phyloP scores from a whole-genome alignment of 2,888 invertebrate species.

The Leptinotarsa tumamoca region DNA sequence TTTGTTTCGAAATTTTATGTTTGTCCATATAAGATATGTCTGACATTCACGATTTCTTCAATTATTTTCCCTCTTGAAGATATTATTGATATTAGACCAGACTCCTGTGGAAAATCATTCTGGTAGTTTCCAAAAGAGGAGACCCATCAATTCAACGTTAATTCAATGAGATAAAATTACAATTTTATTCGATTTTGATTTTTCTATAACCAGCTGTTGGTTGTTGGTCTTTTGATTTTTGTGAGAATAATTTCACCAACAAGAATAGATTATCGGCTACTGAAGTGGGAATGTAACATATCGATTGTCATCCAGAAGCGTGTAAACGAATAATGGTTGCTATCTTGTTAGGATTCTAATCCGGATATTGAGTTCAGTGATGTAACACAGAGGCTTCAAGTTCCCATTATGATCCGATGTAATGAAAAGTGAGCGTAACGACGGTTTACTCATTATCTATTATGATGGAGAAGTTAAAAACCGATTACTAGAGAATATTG shows the following conservation, averaged over 20 bases:
- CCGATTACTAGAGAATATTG: not conserved
- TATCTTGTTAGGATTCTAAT: not conserved
- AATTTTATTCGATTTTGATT: too few species aligned
- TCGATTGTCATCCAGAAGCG: not conserved
- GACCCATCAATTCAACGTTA: too few species aligned
- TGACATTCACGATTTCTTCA: too few species aligned
- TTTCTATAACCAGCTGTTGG: too few species aligned
- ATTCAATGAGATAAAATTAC: too few species aligned
- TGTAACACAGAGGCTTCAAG: slow-evolving; percentile 2
- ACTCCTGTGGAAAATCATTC: too few species aligned
- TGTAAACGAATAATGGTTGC: not conserved
- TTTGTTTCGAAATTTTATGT: too few species aligned
- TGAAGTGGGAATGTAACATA: not conserved
- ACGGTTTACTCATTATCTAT: slow-evolving; percentile 16
- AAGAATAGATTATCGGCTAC: not conserved
- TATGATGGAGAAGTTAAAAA: not conserved
- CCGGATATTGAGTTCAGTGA: slow-evolving; percentile 8
- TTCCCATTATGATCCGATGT: not conserved
- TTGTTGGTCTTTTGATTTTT: not conserved
- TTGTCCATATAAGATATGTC: too few species aligned
- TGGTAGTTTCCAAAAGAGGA: too few species aligned
- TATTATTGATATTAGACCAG: too few species aligned
- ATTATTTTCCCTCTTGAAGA: too few species aligned
- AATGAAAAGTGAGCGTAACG: slow-evolving; percentile 9
- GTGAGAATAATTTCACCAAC: not conserved